These are phyloP conservation scores for Altica lythri DNA, from an alignment of 2,888 invertebrate genomes.

Conservation along the genomic window DNA sequence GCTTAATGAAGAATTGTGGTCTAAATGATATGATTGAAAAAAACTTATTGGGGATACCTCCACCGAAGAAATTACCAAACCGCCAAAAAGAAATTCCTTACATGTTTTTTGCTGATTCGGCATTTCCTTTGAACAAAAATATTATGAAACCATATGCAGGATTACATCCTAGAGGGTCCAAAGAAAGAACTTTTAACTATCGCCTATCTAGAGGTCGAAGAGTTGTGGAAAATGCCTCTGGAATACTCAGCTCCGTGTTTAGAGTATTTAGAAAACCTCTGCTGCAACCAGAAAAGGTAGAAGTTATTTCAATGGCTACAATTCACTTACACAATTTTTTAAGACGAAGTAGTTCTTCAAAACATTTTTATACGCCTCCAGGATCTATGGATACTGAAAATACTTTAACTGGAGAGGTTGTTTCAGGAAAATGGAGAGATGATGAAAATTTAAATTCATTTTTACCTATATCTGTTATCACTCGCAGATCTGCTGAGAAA, in stretches of 20 bases:
- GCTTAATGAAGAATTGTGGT: constrained; percentile 29
- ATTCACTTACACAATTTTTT: constrained; percentile 17
- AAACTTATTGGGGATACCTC: neutral
- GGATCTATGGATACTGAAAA: too few relatives aligned
- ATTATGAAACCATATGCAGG: constrained; percentile 40
- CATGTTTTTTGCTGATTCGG: neutral
- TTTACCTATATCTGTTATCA: too few relatives aligned
- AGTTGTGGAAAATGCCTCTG: constrained; percentile 16
- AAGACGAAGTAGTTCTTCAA: too few relatives aligned
- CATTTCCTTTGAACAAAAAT: constrained; percentile 5
- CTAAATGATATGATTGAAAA: neutral
- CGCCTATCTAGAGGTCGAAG: constrained; percentile 14
- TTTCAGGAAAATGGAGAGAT: too few relatives aligned
- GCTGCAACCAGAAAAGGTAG: constrained; percentile 16
- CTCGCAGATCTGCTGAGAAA: too few relatives aligned
- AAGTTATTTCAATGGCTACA: constrained; percentile 10
- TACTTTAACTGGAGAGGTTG: too few relatives aligned
- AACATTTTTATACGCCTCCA: too few relatives aligned
- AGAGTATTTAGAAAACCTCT: constrained; percentile 19
- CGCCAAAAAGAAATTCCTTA: neutral
- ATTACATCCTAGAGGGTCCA: constrained; percentile 1
- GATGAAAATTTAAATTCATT: too few relatives aligned
- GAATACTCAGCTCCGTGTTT: constrained; percentile 20
- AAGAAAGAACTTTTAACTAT: constrained; percentile 26
- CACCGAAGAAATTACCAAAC: neutral